Percentiles rank a stretch among this genome's conserved stretches.
These are phyloP conservation scores for Aphodius granarius DNA, from an alignment of 2,888 invertebrate species.

Conservation along the genomic window DNA sequence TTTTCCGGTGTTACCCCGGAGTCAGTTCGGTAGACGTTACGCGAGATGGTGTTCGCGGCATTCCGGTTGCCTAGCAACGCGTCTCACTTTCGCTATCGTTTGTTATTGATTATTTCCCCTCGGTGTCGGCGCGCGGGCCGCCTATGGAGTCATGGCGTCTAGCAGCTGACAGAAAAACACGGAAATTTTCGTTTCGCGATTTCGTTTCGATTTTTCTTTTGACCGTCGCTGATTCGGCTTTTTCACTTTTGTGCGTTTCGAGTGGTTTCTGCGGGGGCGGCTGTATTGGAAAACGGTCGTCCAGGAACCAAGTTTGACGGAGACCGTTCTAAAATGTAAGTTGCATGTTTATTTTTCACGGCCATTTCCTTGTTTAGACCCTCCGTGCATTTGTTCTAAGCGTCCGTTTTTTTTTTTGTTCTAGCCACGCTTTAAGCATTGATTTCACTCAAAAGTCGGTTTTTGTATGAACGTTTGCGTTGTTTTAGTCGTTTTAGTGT, in stretches of 20 bases:
- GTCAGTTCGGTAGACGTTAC: neutral
- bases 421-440: neutral
- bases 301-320: neutral
- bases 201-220: slow-evolving; percentile 33
- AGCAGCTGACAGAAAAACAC: slow-evolving; percentile 53
- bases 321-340: neutral
- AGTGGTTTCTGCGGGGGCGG: neutral
- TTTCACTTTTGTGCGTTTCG: slow-evolving; percentile 37
- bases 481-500: neutral
- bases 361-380: slow-evolving; percentile 39
- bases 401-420: neutral
- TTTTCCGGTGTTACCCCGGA: neutral
- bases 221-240: slow-evolving; percentile 32
- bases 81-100: slow-evolving; percentile 53
- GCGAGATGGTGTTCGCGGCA: slow-evolving; percentile 22
- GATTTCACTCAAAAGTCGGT: neutral
- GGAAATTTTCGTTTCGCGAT: slow-evolving; percentile 35
- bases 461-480: neutral
- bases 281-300: slow-evolving; percentile 6
- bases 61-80: slow-evolving; percentile 50
- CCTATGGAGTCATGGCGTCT: slow-evolving; percentile 50
- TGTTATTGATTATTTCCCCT: slow-evolving; percentile 54
- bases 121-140: slow-evolving; percentile 50
- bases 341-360: slow-evolving; percentile 41
- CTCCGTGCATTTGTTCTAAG: slow-evolving; percentile 1